Evolutionary conservation across 2,797 vertebrate genomes (phyloP), one percentile per base, ranked within the genome.

Genomic region (Heterohyrax brucei): DNA sequence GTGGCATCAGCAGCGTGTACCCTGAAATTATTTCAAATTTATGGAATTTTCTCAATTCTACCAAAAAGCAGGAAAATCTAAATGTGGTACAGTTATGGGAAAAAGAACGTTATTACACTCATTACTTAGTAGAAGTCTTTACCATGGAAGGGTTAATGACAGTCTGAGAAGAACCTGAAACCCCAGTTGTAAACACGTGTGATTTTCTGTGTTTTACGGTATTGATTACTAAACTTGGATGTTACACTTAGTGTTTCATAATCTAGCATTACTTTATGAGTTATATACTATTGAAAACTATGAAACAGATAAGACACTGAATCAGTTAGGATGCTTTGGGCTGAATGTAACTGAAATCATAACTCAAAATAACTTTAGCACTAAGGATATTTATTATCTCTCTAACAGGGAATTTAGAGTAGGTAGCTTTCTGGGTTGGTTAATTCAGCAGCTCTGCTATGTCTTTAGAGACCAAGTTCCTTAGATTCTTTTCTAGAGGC

Each of bases 211-310:
- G 44, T 72, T 76, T 79, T 94, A 16, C n/a, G 50, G 68, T 16
- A 68, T n/a, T 16, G 66, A 50, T 22, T 44, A 53, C 62, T 73
- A 61, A 91, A 92, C 75, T 21, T 84, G 79, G 73, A 1, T 96
- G 61, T 56, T 66, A 84, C 76, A 66, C 3, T 87, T 84, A 62
- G 46, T 75, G 85, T 64, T 91, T 88, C 39, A 30, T 26, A 80
- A 61, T 62, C 39, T 39, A 87, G 50, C 66, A 61, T 44, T 64
- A 92, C 73, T 92, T 44, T 80, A 62, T 77, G 68, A 92, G 72
- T 96, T 89, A 89, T 89, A 89, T 4, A 53, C n/a, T n/a, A 62
- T 22, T 83, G 56, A 59, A 96, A 94, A 94, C 84, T 73, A 33
- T 75, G 88, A 61, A 81, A 39, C 44, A 81, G 26, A 77, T 10